These are phyloP conservation scores for Chelon labrosus DNA, from an alignment of 2,797 vertebrate genomes.

Conservation along the genomic window DNA sequence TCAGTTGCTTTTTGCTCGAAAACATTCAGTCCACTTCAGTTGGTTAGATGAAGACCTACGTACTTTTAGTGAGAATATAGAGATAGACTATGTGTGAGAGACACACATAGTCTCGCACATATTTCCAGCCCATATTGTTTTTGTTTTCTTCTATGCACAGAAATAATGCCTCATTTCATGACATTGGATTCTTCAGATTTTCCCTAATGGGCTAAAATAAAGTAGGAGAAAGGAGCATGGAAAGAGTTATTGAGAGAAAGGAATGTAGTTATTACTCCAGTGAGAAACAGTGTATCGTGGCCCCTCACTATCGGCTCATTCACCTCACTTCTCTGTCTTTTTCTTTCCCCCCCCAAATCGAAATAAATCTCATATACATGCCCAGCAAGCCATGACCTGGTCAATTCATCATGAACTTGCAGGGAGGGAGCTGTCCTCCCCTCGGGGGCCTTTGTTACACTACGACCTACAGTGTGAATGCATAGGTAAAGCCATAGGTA, in stretches of 20 bases:
- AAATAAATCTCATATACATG: conserved; percentile 53
- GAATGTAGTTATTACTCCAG: neutral
- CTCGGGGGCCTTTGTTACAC: conserved; percentile 1
- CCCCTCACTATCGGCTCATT: conserved; percentile 8
- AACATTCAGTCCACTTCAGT: neutral
- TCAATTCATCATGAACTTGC: conserved; percentile 41
- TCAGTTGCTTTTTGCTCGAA: conserved; percentile 1
- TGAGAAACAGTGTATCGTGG: conserved; percentile 8
- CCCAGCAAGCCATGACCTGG: conserved; percentile 37
- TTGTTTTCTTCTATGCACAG: conserved; percentile 41
- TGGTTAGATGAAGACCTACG: conserved; percentile 5
- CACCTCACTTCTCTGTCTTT: conserved; percentile 6
- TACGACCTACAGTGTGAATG: conserved; percentile 9
- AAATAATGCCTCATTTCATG: conserved; percentile 43
- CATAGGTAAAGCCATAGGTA: conserved; percentile 5
- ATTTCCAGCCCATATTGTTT: conserved; percentile 1
- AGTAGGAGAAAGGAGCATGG: conserved; percentile 1
- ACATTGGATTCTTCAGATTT: conserved; percentile 31
- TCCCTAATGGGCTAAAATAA: conserved; percentile 33
- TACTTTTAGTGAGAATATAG: conserved; percentile 17
- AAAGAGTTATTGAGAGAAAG: conserved; percentile 35
- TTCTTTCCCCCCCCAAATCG: neutral
- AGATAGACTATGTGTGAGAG: conserved; percentile 3
- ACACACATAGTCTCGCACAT: neutral
- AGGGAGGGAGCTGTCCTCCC: conserved; percentile 14